Conservation (phyloP, 2,113 vertebrate genomes). For the Ochotona princeps region DNA sequence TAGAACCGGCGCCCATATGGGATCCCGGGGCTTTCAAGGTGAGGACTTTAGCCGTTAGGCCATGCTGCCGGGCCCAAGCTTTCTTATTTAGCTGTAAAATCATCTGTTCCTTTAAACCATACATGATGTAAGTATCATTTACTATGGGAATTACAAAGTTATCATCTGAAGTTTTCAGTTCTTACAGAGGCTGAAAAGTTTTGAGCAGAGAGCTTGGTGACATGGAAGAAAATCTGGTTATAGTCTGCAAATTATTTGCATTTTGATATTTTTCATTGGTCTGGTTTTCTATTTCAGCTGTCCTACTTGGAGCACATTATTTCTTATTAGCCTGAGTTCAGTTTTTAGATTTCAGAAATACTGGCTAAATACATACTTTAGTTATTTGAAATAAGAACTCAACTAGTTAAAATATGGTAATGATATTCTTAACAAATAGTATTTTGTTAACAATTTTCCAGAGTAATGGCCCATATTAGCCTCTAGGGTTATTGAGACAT, state of each 20-base stretch:
- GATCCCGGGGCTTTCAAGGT: too few relatives aligned
- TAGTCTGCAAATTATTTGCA: constrained; percentile 36
- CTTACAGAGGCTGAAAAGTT: constrained; percentile 23
- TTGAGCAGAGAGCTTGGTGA: constrained; percentile 1
- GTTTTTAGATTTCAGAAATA: constrained; percentile 41
- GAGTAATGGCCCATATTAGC: not conserved
- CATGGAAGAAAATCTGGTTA: constrained; percentile 33
- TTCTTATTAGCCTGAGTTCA: constrained; percentile 39
- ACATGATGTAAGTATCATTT: constrained; percentile 11
- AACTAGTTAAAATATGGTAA: constrained; percentile 34
- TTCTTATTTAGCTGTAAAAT: constrained; percentile 44
- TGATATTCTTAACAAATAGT: constrained; percentile 25
- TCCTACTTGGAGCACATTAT: constrained; percentile 14
- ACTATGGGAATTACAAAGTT: constrained; percentile 60
- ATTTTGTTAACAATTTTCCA: constrained; percentile 26
- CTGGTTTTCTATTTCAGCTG: constrained; percentile 39
- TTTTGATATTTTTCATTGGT: constrained; percentile 55
- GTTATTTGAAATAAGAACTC: constrained; percentile 52
- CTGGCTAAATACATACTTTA: constrained; percentile 3
- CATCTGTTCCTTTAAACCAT: constrained; percentile 58
- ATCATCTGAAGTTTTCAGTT: constrained; percentile 57
- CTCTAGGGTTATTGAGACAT: not conserved
- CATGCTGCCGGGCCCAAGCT: too few relatives aligned
- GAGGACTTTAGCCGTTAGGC: too few relatives aligned
- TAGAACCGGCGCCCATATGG: too few relatives aligned